Evolutionary conservation across 2,888 invertebrate species (phyloP), one percentile per base, ranked within the genome.

Genomic region (Pegoplata infirma): DNA sequence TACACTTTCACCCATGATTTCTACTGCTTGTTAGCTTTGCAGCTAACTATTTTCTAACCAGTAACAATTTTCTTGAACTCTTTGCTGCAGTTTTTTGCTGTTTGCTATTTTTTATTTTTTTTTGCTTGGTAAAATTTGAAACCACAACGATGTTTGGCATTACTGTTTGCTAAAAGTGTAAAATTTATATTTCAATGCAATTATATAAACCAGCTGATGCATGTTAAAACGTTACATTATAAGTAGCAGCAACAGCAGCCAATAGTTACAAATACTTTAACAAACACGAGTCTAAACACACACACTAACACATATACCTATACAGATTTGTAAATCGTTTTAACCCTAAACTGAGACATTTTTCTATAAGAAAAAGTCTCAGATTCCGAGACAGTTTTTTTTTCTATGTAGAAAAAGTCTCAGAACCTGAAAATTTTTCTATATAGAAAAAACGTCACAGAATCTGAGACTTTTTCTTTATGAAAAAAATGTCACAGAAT

Each of bases 131-230:
- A n/a, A 49, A 66, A 69, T 56, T 61, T 74, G 44, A 66, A 71
- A 75, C 78, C 74, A 49, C 75, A 79, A 67, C 61, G 71, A 44
- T 71, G 71, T 75, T 66, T 71, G 69, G 44, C 47, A 49, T 69
- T 59, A 61, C 53, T 78, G 74, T 74, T 78, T 77, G 69, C 64
- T 59, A 63, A 68, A 76, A 80, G 74, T 80, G 81, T 74, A 80
- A 72, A 81, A 80, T 72, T 73, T 74, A 80, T 81, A 76, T 74
- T 75, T 74, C 55, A 71, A 63, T 80, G 80, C 80, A 81, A 77
- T 81, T 82, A 76, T 81, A 76, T 68, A 66, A 74, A 59, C 16
- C 76, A 79, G 76, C 67, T 79, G 80, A 76, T 66, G 74, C 81
- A 76, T 78, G 76, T 68, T 77, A 67, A 80, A 74, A 82, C 81